Evolutionary conservation across 2,113 vertebrate genomes (phyloP).

Genomic region (Gallinago undulata): DNA sequence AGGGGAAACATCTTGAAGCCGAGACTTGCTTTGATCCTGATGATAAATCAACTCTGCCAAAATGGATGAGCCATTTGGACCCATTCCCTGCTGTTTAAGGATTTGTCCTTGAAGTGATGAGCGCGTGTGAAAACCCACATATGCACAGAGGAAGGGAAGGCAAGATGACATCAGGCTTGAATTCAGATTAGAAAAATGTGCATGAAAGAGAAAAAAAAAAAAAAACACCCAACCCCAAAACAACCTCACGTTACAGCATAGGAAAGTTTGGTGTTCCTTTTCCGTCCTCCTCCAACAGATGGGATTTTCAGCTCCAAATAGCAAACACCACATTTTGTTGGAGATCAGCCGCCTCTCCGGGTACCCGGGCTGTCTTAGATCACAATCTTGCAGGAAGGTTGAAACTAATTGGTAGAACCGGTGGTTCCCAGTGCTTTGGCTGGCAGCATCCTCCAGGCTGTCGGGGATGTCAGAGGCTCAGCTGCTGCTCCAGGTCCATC

Average conservation of each 20-base stretch:
- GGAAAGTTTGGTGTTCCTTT: not conserved
- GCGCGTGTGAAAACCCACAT: not conserved
- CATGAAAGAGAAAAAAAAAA: not conserved
- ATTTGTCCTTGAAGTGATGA: slow-evolving; percentile 1
- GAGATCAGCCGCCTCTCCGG: not conserved
- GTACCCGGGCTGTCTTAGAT: not conserved
- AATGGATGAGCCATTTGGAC: slow-evolving; percentile 17
- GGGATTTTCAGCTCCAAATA: not conserved
- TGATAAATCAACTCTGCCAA: not conserved
- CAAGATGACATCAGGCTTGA: slow-evolving; percentile 12
- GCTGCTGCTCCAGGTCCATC: not conserved
- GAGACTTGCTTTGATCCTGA: not conserved
- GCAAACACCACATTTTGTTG: not conserved
- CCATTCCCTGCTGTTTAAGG: not conserved
- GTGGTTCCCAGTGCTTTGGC: not conserved
- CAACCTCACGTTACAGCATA: not conserved
- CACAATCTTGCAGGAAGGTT: not conserved
- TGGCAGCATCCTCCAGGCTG: not conserved
- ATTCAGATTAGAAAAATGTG: slow-evolving; percentile 26
- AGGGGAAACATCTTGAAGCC: not conserved
- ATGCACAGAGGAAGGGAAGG: not conserved
- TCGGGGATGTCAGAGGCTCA: not conserved
- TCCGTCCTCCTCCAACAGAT: not conserved
- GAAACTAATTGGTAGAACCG: not conserved
- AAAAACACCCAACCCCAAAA: not conserved